Evolutionary conservation across 1,140 invertebrate genomes (phyloP), one percentile per base, ranked within the genome.

Genomic region (Psix sp.): DNA sequence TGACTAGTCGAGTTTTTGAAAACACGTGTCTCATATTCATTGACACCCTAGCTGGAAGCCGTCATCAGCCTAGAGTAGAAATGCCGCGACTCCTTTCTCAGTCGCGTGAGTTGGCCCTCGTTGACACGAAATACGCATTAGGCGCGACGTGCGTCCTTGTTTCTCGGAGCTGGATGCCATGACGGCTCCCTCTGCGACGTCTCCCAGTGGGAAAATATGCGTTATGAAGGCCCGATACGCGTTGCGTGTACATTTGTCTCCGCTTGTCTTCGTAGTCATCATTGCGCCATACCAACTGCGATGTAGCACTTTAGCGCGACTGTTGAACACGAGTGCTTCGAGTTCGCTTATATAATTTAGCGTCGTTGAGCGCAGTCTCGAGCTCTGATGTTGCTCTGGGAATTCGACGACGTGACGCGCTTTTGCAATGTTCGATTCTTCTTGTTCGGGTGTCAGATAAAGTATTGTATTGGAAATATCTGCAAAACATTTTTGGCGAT

Each of bases 81-180:
- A 56, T 43, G 45, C 9, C 63, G 68, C 76, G 74, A 73, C 72
- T 76, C 71, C 78, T n/a, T n/a, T n/a, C n/a, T n/a, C n/a, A n/a
- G n/a, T n/a, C n/a, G n/a, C n/a, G 56, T 70, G 57, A 79, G 57
- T 67, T 77, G 76, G 63, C 77, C 78, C 74, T 40, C 72, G 71
- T 77, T 80, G 77, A 85, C 84, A 84, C 71, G 83, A 77, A 84
- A 84, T 74, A 76, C 82, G 82, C 84, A 85, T 86, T 85, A 85
- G 78, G 66, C 81, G 73, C 72, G 35, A 75, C 65, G 77, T n/a
- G 80, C 80, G 77, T 80, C 78, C 76, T 78, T 76, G 63, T 62
- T 68, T n/a, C n/a, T n/a, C n/a, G n/a, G n/a, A n/a, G n/a, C n/a
- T n/a, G 42, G 43, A 73, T 74, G 39, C 54, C 33, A 56, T 51